These are phyloP conservation scores for Hiodon alosoides DNA, from an alignment of 2,113 vertebrate species.

Conservation along the genomic window DNA sequence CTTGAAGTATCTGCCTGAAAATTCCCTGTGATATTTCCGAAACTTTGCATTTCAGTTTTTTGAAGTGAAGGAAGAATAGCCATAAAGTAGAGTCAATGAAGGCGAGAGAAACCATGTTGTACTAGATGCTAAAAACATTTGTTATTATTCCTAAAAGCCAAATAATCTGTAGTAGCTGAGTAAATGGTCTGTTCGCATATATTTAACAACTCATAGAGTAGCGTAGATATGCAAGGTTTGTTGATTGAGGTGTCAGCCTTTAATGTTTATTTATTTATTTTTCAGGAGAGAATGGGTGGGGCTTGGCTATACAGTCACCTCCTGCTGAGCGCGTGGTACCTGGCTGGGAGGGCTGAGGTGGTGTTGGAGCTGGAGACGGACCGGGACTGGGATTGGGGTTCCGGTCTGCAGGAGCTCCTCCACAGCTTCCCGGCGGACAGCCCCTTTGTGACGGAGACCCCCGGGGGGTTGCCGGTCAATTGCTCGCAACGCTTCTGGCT, in stretches of 20 bases:
- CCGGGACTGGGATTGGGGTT: slow-evolving; percentile 56
- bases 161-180: not conserved
- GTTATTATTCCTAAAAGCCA: not conserved
- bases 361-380: slow-evolving; percentile 24
- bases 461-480: slow-evolving; percentile 47
- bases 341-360: slow-evolving; percentile 24
- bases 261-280: slow-evolving; percentile 34
- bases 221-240: not conserved
- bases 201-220: slow-evolving; percentile 1
- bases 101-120: too few relatives aligned
- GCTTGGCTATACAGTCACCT: slow-evolving; percentile 43
- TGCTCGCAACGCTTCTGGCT: slow-evolving; percentile 66
- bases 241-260: not conserved
- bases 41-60: too few relatives aligned
- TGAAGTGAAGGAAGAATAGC: too few relatives aligned
- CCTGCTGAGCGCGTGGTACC: slow-evolving; percentile 40
- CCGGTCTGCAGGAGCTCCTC: slow-evolving; percentile 58
- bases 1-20: too few relatives aligned
- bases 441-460: slow-evolving; percentile 49
- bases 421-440: slow-evolving; percentile 64
- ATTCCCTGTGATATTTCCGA: too few relatives aligned
- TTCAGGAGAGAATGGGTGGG: slow-evolving; percentile 37
- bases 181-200: not conserved
- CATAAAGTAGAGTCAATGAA: too few relatives aligned
- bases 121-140: too few relatives aligned